phyloP scores from a whole-genome alignment of 2,888 invertebrate species.

The Drosophila subsilvestris region DNA sequence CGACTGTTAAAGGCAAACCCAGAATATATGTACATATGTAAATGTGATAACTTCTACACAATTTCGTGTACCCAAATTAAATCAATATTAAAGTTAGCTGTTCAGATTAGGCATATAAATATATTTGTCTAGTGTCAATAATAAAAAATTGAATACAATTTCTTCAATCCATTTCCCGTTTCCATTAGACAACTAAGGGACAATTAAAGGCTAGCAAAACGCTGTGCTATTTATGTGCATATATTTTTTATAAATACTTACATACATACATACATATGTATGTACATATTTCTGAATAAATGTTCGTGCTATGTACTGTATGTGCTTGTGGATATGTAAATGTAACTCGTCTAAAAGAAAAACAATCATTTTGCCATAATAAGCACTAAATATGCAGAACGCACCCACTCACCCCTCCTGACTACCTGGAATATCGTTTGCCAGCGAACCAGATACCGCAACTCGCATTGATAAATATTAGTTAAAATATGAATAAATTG shows the following conservation, averaged over 20 bases:
- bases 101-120: too few species aligned
- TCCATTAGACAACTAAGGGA: neutral
- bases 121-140: too few species aligned
- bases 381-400: slow-evolving; percentile 76
- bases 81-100: too few species aligned
- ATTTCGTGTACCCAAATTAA: too few species aligned
- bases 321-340: slow-evolving; percentile 54
- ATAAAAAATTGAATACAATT: too few species aligned
- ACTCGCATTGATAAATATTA: slow-evolving; percentile 72
- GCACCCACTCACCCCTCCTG: slow-evolving; percentile 45
- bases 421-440: slow-evolving; percentile 27
- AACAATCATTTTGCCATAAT: slow-evolving; percentile 78
- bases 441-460: slow-evolving; percentile 17
- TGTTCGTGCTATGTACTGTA: neutral
- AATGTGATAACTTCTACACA: too few species aligned
- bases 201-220: slow-evolving; percentile 21
- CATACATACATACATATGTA: neutral
- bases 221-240: slow-evolving; percentile 44
- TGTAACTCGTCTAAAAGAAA: slow-evolving; percentile 55
- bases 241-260: slow-evolving; percentile 16
- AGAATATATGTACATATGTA: too few species aligned
- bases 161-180: too few species aligned
- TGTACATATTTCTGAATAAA: slow-evolving; percentile 3
- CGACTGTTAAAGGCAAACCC: too few species aligned
- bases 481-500: slow-evolving; percentile 76